Percentiles rank a stretch among this genome's conserved stretches.
Conservation (phyloP, 2,888 invertebrate genomes). For the Calephelis perditalis region DNA sequence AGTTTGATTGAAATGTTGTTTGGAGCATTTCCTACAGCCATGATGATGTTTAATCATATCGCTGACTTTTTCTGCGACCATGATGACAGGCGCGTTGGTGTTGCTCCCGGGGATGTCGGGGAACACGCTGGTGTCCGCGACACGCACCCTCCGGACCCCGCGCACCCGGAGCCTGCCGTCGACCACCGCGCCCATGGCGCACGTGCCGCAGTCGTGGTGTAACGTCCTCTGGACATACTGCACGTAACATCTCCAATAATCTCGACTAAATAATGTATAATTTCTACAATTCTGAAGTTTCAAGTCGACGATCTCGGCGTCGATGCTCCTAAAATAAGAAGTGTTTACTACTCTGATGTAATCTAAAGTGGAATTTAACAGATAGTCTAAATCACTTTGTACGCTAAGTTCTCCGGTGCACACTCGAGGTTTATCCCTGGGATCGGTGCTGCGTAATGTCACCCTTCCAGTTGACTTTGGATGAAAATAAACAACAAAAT, state of each 20-base stretch:
- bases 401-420: conserved; percentile 32
- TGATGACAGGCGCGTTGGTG: conserved; percentile 34
- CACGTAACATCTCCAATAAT: conserved; percentile 79
- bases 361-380: conserved; percentile 35
- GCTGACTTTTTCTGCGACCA: conserved; percentile 37
- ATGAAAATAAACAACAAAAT: conserved; percentile 30
- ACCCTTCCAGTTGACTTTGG: conserved; percentile 39
- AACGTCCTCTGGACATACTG: conserved; percentile 69
- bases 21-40: neutral
- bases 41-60: conserved; percentile 29
- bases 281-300: conserved; percentile 60
- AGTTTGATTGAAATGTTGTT: too few relatives aligned
- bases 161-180: conserved; percentile 34
- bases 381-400: conserved; percentile 36
- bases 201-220: conserved; percentile 69
- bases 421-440: conserved; percentile 35
- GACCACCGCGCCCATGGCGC: conserved; percentile 35
- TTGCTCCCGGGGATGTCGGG: conserved; percentile 36
- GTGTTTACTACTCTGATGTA: conserved; percentile 37
- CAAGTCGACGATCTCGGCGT: conserved; percentile 34
- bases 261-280: conserved; percentile 78
- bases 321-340: conserved; percentile 36
- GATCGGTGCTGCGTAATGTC: conserved; percentile 33
- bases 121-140: conserved; percentile 37
- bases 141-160: conserved; percentile 33